A percentile compares a stretch with the other conserved stretches of the same genome.
These are phyloP conservation scores for Hydractinia symbiolongicarpus DNA, from an alignment of 30 jellyfish, hydroid and myxozoan genomes.

Conservation along the genomic window DNA sequence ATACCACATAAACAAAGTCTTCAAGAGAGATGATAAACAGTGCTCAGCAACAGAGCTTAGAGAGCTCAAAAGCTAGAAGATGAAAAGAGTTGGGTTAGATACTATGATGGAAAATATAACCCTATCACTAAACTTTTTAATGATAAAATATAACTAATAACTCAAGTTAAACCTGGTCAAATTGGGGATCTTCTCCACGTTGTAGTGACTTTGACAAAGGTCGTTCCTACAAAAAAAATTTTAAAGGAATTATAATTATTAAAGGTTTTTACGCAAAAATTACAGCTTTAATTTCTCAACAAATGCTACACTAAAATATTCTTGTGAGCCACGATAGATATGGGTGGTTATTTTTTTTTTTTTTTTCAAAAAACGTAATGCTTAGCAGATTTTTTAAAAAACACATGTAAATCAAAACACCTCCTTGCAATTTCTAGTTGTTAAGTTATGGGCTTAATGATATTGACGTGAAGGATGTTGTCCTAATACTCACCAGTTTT, in stretches of 20 bases:
- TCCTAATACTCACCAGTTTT: constrained; percentile 12
- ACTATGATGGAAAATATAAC: neutral
- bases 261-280: no score
- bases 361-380: no score
- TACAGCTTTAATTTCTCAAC: no score
- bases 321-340: no score
- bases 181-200: constrained; percentile 98
- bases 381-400: no score
- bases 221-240: constrained; percentile 50
- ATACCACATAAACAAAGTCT: constrained; percentile 91
- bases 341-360: no score
- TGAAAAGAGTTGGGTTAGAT: neutral
- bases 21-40: constrained; percentile 81
- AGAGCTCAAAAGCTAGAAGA: constrained; percentile 79
- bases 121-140: neutral
- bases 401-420: no score
- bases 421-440: no score
- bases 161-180: constrained; percentile 64
- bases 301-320: no score
- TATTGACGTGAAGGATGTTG: no score
- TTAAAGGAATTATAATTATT: neutral
- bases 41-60: constrained; percentile 97
- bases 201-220: constrained; percentile 89
- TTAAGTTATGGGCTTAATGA: no score
- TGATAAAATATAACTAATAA: neutral